Percentiles rank a stretch among this genome's conserved stretches.
phyloP scores from a whole-genome alignment of 2,888 invertebrate species.

The Agrilus cyanescens region DNA sequence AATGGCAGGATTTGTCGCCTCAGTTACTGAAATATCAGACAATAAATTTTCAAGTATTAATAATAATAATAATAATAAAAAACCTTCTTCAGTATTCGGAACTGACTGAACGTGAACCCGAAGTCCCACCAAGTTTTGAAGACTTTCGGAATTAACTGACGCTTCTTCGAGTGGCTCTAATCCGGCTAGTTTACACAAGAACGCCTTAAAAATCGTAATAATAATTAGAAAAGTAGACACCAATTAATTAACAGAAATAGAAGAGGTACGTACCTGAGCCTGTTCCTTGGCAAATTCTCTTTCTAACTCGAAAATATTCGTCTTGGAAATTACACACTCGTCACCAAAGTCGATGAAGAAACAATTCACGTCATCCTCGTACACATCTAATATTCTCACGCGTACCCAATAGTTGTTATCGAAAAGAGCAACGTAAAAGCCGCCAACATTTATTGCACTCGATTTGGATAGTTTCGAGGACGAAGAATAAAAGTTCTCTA shows the following conservation, averaged over 20 bases:
- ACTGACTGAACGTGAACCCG: constrained; percentile 36
- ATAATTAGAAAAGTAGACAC: not conserved
- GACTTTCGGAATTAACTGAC: constrained; percentile 24
- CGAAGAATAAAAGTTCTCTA: constrained; percentile 6
- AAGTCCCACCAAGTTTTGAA: constrained; percentile 40
- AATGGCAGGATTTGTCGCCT: constrained; percentile 17
- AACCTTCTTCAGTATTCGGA: constrained; percentile 32
- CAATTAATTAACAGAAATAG: not conserved
- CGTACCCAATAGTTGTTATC: constrained; percentile 37
- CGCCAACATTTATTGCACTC: constrained; percentile 24
- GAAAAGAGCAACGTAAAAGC: constrained; percentile 35
- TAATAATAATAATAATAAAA: not conserved
- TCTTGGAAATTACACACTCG: constrained; percentile 43
- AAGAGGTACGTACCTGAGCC: constrained; percentile 44
- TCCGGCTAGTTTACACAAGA: constrained; percentile 56
- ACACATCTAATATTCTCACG: constrained; percentile 31
- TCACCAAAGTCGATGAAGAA: constrained; percentile 70
- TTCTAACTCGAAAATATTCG: constrained; percentile 47
- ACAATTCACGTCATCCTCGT: constrained; percentile 32
- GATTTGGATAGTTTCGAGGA: constrained; percentile 8
- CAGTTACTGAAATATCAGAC: constrained; percentile 3
- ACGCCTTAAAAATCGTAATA: constrained; percentile 38
- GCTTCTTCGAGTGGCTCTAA: constrained; percentile 49
- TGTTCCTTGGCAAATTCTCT: constrained; percentile 52
- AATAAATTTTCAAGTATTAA: constrained; percentile 1